phyloP scores from a whole-genome alignment of 2,113 vertebrate genomes.

The Phylloscopus trochiloides region DNA sequence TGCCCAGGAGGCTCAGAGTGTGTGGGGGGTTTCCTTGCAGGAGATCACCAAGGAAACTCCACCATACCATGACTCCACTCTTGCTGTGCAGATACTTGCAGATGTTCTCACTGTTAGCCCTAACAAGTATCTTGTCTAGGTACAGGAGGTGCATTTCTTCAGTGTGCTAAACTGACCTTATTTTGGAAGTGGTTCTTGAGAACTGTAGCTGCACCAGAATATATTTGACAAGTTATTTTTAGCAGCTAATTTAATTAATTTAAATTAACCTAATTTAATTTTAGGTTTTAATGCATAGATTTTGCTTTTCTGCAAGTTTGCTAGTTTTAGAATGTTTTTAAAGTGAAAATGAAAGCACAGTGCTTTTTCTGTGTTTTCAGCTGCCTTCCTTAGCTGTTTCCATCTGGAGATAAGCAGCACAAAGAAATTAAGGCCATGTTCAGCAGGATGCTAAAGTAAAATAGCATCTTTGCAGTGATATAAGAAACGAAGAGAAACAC shows the following conservation, averaged over 20 bases:
- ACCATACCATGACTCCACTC: background rate
- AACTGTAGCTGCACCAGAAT: background rate
- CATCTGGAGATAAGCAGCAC: background rate
- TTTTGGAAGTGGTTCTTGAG: background rate
- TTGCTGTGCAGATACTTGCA: background rate
- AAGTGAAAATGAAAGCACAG: background rate
- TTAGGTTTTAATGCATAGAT: background rate
- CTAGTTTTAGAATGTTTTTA: background rate
- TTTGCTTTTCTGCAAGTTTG: background rate
- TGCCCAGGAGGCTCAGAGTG: background rate
- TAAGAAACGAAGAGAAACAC: fast-evolving
- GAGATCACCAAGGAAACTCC: background rate
- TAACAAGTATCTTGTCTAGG: background rate
- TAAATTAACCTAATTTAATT: background rate
- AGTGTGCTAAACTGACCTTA: background rate
- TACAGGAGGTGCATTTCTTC: background rate
- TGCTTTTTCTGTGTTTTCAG: background rate
- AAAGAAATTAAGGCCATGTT: background rate
- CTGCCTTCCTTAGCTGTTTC: background rate
- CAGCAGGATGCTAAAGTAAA: background rate
- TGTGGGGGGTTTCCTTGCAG: background rate
- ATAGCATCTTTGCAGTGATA: background rate
- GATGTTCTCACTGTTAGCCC: background rate
- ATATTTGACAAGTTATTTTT: background rate
- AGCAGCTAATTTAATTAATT: background rate